Evolutionary conservation across 1,140 invertebrate genomes (phyloP), one percentile per base, ranked within the genome.

Genomic region (Hypsibius dujardini): DNA sequence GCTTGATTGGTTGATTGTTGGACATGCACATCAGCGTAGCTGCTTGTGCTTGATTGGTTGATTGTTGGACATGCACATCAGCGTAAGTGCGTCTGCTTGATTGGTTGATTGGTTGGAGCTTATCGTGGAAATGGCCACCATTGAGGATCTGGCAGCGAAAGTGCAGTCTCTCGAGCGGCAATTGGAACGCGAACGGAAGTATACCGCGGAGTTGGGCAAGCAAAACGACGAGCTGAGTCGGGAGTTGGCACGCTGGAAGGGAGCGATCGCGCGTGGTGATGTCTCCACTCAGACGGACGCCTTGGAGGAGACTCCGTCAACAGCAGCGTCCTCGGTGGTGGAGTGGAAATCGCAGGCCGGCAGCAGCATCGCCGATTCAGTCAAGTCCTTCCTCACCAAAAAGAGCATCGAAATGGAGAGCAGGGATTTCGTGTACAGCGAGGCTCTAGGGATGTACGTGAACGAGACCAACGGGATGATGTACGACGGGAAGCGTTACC

Each of bases 391-490:
- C 62, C 62, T 67, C 62, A 3, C 62, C 62, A 42, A 3, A 12
- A 67, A 67, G 42, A 7, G 42, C 45, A 14, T 42, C 7, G 62
- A 67, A 42, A 67, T 67, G 3, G 62, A 67, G 42, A 12, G 62
- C 12, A 67, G 45, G 62, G 62, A 67, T 7, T 67, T 67, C 62
- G 62, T 67, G 62, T 67, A 14, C 45, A 67, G 45, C 42, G 62
- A 67, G 42, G 62, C 7, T 3, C 42, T 67, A 42, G 62, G 62
- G 7, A 67, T 67, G 62, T 67, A 67, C 42, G 7, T 14, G 7
- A 67, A 67, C 62, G 62, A 7, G 7, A 14, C 62, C 3, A 67
- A 67, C 42, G 62, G 62, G 62, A 67, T 67, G 62, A 67, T 67
- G 62, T 67, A 14, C 62, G 62, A 67, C 45, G 62, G 62, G 42